phyloP scores from a whole-genome alignment of 2,888 invertebrate species.

The Amphimallon solstitiale region DNA sequence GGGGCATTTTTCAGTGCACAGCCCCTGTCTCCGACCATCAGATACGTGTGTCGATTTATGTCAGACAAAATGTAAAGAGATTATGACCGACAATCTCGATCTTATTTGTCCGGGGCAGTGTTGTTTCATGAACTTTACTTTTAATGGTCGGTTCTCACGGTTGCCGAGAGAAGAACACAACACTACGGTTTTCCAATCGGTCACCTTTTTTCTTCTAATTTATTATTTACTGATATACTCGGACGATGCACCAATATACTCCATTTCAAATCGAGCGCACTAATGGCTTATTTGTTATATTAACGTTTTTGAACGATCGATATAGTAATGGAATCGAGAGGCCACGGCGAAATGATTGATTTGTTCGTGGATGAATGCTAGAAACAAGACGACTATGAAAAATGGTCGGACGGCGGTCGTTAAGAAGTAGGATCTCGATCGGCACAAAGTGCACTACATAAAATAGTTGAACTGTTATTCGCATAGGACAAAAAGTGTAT shows the following conservation, averaged over 20 bases:
- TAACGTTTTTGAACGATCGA: constrained; percentile 20
- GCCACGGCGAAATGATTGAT: background rate
- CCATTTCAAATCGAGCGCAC: background rate
- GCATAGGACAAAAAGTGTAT: too few species aligned
- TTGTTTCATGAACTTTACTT: background rate
- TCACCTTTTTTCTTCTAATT: constrained; percentile 2
- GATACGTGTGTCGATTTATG: constrained; percentile 12
- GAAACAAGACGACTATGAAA: background rate
- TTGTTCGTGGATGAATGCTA: background rate
- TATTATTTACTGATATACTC: constrained; percentile 7
- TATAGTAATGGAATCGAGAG: background rate
- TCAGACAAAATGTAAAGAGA: background rate
- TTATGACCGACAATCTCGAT: too few species aligned
- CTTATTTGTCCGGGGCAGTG: background rate
- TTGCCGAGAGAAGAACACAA: background rate
- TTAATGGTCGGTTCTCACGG: constrained; percentile 28
- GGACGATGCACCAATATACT: background rate
- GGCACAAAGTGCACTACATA: too few species aligned
- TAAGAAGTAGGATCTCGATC: too few species aligned
- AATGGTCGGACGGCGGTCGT: background rate
- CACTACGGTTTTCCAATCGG: too few species aligned
- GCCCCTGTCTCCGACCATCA: constrained; percentile 3
- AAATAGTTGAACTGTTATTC: too few species aligned
- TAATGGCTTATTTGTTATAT: constrained; percentile 33
- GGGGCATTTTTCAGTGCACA: background rate